Evolutionary conservation across 1,140 invertebrate genomes (phyloP), one percentile per base, ranked within the genome.

Genomic region (Ridgeia piscesae): DNA sequence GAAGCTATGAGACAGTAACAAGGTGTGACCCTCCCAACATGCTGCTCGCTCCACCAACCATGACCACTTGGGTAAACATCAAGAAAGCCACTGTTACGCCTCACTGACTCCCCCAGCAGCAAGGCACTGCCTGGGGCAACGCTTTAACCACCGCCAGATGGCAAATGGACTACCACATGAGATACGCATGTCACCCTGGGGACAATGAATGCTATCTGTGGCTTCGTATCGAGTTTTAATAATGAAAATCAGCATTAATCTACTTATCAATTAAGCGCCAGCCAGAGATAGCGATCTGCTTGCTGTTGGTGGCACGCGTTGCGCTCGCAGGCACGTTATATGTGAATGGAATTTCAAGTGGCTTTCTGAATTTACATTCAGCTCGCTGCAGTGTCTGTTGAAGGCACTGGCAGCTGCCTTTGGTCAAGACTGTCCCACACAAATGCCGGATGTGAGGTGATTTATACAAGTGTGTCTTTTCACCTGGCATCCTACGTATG

Each of bases 201-300:
- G 27, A 77, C 58, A 14, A 77, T 77, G 58, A 77, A 77, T 31
- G 58, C 8, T 77, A 77, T 77, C 58, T 27, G 58, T 0, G 58
- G 2, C 58, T 21, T 77, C 58, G 27, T 77, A 31, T 77, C 17
- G 17, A 21, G 58, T 77, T 77, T 77, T 77, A 77, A 77, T 77
- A 77, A 77, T 77, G 58, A 77, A 77, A 77, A 77, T 77, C 58
- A 77, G 58, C 58, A 77, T 77, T 77, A 77, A 77, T 77, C 58
- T 77, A 77, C 58, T 77, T 77, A 77, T 77, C 0, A 77, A 77
- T 77, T 77, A 77, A 77, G 58, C 27, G 58, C 58, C 27, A 27
- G 58, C 58, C n/a, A 77, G 11, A 77, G 27, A 77, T 77, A 77
- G 58, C 17, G 14, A 77, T 31, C 14, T 77, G 58, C 58, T 27